Evolutionary conservation across 2,888 invertebrate genomes (phyloP), one percentile per base, ranked within the genome.

Genomic region (Stictocephala bisonia): DNA sequence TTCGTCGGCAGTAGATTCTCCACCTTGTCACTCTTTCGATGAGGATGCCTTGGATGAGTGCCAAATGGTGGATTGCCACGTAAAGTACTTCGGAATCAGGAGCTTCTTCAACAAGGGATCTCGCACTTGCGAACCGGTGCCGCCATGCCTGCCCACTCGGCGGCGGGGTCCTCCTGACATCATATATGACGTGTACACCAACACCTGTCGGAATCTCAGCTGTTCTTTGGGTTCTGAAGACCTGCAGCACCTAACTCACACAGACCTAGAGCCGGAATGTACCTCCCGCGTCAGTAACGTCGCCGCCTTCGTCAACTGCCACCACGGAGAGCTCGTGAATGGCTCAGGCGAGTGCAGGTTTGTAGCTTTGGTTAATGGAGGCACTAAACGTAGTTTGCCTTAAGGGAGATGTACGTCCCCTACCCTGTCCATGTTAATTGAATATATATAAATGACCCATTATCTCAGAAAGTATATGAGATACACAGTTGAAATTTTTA

Each of bases 21-120:
- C 64, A 15, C 44, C 44, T 3, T 64, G 64, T 27, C 13, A 26
- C 2, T 64, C 64, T 1, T 64, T 44, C 27, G 64, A 64, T 27
- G 64, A 64, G 24, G 64, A 64, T 13, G 40, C 44, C 2, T 9
- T 64, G 44, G 22, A 64, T 18, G 2, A 26, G 26, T 64, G 64
- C 44, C 22, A 27, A 9, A 64, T 64, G 64, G 64, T 44, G 9
- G 64, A 64, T 27, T 64, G 64, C n/a, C 64, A 64, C 44, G 44
- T 26, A 35, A 64, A 64, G 27, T 64, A 64, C 64, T 64, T 64
- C 27, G 64, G 64, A 1, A 40, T 64, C n/a, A 35, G 44, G n/a
- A 64, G 64, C 15, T 64, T 26, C 44, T 64, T 64, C 44, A 64
- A 64, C 44, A 22, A 27, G 22, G 64, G 40, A 11, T 44, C 64